phyloP scores from a whole-genome alignment of 2,888 invertebrate genomes.

The Agonopterix heracliana region DNA sequence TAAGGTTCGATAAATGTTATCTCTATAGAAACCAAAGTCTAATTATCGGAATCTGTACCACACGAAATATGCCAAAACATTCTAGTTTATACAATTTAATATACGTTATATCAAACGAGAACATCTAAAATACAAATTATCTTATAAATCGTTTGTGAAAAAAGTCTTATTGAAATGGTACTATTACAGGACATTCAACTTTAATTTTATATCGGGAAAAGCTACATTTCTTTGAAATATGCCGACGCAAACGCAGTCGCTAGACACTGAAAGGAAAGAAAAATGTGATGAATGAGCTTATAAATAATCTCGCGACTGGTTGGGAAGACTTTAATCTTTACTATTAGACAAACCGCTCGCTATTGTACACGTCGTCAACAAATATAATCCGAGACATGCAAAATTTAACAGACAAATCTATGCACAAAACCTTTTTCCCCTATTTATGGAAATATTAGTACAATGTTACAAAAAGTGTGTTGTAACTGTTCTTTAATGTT shows the following conservation, averaged over 20 bases:
- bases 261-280: slow-evolving; percentile 29
- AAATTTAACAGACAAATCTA: no score
- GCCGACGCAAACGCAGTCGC: slow-evolving; percentile 3
- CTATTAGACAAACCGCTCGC: no score
- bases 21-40: no score
- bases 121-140: slow-evolving; percentile 22
- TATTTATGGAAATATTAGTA: no score
- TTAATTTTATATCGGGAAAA: slow-evolving; percentile 11
- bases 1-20: no score
- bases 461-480: no score
- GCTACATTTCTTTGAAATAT: no score
- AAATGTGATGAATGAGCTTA: slow-evolving; percentile 51
- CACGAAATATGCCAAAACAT: neutral
- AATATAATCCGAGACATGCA: no score
- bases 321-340: slow-evolving; percentile 41
- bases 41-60: no score
- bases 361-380: no score
- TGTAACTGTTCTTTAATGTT: no score
- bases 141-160: slow-evolving; percentile 17
- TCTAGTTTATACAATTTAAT: slow-evolving; percentile 20
- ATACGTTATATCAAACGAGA: slow-evolving; percentile 15
- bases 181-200: slow-evolving; percentile 18
- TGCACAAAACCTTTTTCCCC: no score
- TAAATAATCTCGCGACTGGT: slow-evolving; percentile 42
- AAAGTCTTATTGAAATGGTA: slow-evolving; percentile 15